Base-by-base conservation (phyloP, 2,797 vertebrate species). In the Basileuterus tristriatus region DNA sequence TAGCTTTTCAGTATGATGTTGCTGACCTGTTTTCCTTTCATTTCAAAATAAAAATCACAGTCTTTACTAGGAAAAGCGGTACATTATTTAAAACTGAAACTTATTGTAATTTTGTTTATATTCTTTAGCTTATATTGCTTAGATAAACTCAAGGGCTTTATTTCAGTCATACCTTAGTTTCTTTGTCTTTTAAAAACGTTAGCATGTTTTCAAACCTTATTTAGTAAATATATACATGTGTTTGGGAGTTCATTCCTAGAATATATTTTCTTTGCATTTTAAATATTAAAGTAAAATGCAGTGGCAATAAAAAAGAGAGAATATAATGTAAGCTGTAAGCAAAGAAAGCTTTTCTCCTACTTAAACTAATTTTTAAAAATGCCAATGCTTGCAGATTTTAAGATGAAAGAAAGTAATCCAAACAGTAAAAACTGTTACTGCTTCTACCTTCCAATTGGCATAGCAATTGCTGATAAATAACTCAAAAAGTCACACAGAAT, bases 1-100 rank as follows among this genome's bases (percentile, higher is more conserved):
- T 75, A 83, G 78, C 43, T 89, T 92, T 96, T 82, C 89, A 65
- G 53, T 87, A 79, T 74, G 37, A 56, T 82, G 49, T 75, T 84
- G 26, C 67, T 96, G 88, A 68, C 84, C 64, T 90, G 32, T 90
- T 93, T 90, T 83, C 50, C 58, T 27, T 78, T 67, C 0, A 6
- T 71, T 92, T 94, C 83, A 71, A 79, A 85, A 93, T 78, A 88
- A 87, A 91, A 70, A 82, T 69, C 21, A 18, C 15, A 47, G 27
- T 65, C 39, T 82, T 76, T 84, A 43, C 36, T 46, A 59, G 17
- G 75, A 72, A 69, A 82, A 83, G 2, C 60, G 53, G 9, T 89
- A 26, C 56, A 80, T 70, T 68, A 34, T 55, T 41, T 80, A 55
- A 82, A 69, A 29, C 12, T 60, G 11, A 16, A 64, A 64, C 6